Evolutionary conservation across 2,888 invertebrate species (phyloP).

Genomic region (Oeneis ivallda): DNA sequence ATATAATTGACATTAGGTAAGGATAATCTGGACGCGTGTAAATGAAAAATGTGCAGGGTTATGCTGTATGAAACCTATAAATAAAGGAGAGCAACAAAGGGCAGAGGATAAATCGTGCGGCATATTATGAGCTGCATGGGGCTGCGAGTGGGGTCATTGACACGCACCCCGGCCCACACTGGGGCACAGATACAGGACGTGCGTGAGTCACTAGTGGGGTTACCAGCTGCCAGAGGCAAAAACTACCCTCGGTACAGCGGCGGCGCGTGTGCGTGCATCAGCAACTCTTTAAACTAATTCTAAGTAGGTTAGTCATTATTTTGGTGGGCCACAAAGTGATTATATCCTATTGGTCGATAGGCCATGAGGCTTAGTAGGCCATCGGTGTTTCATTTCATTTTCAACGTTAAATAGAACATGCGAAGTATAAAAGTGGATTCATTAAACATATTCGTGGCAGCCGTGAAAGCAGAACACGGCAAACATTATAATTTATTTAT

Average conservation of each 20-base stretch:
- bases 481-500: no score
- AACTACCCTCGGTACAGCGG: slow-evolving; percentile 67
- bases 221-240: slow-evolving; percentile 78
- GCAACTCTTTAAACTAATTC: slow-evolving; percentile 49
- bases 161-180: slow-evolving; percentile 76
- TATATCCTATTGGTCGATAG: no score
- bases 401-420: slow-evolving; percentile 1
- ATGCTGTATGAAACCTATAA: slow-evolving; percentile 53
- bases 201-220: slow-evolving; percentile 72
- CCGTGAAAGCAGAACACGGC: background rate
- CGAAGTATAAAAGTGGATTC: background rate
- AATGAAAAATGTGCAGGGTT: slow-evolving; percentile 57
- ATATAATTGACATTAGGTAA: slow-evolving; percentile 28
- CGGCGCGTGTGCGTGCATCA: slow-evolving; percentile 52
- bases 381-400: no score
- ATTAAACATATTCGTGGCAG: background rate
- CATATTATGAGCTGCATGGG: slow-evolving; percentile 66
- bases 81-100: slow-evolving; percentile 72
- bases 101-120: slow-evolving; percentile 72
- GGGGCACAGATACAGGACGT: slow-evolving; percentile 76
- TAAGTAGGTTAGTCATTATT: slow-evolving; percentile 35
- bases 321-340: slow-evolving; percentile 9
- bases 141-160: slow-evolving; percentile 78
- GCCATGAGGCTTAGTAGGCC: no score
- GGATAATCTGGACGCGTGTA: slow-evolving; percentile 52